These are phyloP conservation scores for Zapus hudsonius DNA, from an alignment of 2,113 vertebrate genomes.

Conservation along the genomic window DNA sequence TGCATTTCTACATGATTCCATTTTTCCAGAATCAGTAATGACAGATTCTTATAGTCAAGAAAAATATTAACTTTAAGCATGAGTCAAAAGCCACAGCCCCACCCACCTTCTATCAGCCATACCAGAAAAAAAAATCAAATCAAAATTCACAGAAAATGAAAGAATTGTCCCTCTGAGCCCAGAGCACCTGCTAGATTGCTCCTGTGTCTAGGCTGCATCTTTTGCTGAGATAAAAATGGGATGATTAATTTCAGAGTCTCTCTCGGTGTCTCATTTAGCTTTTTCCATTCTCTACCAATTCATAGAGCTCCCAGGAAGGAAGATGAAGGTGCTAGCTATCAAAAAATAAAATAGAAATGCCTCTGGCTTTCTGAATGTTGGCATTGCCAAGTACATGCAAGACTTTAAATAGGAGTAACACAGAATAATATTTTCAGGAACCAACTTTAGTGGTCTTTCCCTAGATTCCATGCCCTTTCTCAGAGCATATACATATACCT, in stretches of 20 bases:
- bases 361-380: not conserved
- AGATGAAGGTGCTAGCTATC: constrained; percentile 53
- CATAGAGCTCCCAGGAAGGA: constrained; percentile 8
- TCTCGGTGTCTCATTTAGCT: constrained; percentile 67
- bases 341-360: constrained; percentile 8
- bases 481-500: rapidly evolving
- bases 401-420: constrained; percentile 9
- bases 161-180: constrained; percentile 58
- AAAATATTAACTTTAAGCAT: constrained; percentile 44
- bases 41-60: constrained; percentile 44
- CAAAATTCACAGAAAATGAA: constrained; percentile 49
- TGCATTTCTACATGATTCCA: constrained; percentile 6
- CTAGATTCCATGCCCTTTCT: not conserved
- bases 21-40: constrained; percentile 44
- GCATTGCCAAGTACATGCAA: not conserved
- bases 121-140: constrained; percentile 31
- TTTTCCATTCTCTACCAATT: constrained; percentile 53
- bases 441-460: not conserved
- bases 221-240: constrained; percentile 72
- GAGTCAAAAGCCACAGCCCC: constrained; percentile 12
- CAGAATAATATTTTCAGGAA: not conserved
- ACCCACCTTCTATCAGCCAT: constrained; percentile 19
- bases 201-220: not conserved
- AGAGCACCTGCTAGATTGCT: constrained; percentile 49
- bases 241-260: constrained; percentile 79